Evolutionary conservation across 2,888 invertebrate genomes (phyloP).

Genomic region (Pyrocoelia pectoralis): DNA sequence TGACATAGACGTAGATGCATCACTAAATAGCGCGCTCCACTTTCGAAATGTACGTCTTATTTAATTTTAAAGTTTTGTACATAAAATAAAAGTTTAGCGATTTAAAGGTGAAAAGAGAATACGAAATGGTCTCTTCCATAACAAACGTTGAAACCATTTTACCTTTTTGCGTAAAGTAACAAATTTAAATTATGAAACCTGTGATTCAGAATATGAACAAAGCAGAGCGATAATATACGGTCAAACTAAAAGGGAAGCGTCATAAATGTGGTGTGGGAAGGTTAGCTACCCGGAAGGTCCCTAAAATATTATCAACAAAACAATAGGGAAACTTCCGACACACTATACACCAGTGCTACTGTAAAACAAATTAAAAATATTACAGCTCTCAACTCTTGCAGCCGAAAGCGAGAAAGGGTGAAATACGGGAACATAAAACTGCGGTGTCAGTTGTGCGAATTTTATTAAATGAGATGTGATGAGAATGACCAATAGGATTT

Average conservation of each 20-base stretch:
- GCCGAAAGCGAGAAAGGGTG: constrained; percentile 46
- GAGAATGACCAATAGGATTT: constrained; percentile 43
- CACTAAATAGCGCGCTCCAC: constrained; percentile 12
- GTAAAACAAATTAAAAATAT: constrained; percentile 58
- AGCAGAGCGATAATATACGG: constrained; percentile 51
- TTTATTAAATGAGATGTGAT: constrained; percentile 54
- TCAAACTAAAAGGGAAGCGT: constrained; percentile 53
- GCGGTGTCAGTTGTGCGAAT: constrained; percentile 49
- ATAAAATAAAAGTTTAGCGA: constrained; percentile 13
- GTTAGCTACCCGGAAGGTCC: constrained; percentile 54
- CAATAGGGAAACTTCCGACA: constrained; percentile 57
- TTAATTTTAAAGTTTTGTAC: constrained; percentile 12
- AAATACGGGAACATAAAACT: constrained; percentile 50
- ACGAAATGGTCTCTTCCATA: constrained; percentile 8
- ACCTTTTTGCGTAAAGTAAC: constrained; percentile 35
- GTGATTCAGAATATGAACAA: constrained; percentile 52
- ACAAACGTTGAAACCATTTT: constrained; percentile 29
- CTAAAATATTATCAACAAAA: constrained; percentile 58
- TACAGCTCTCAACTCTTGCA: constrained; percentile 46
- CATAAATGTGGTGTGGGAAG: constrained; percentile 50
- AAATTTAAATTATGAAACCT: constrained; percentile 50
- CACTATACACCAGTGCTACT: constrained; percentile 54
- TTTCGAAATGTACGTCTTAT: neutral
- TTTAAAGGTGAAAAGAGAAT: constrained; percentile 18
- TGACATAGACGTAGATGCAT: constrained; percentile 31